These are phyloP conservation scores for Heliconius cydno DNA, from an alignment of 2,888 invertebrate genomes.

Conservation along the genomic window DNA sequence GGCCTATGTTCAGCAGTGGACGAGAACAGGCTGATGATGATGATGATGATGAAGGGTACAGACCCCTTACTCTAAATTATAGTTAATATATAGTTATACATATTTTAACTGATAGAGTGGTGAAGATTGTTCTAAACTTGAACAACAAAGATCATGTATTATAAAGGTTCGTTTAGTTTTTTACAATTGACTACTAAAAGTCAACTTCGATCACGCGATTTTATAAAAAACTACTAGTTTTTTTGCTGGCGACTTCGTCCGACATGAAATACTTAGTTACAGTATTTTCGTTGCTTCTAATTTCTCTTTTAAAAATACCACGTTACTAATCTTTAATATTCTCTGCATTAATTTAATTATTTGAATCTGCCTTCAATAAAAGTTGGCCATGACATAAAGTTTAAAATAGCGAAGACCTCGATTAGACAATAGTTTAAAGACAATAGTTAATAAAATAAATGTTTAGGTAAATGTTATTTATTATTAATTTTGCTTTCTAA, in stretches of 20 bases:
- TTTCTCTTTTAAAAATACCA: not conserved
- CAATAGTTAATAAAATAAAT: slow-evolving; percentile 5
- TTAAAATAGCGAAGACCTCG: not conserved
- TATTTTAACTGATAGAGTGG: not conserved
- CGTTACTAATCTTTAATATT: not conserved
- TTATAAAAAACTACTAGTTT: no score
- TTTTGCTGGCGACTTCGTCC: not conserved
- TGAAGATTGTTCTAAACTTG: not conserved
- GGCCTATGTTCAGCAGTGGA: no score
- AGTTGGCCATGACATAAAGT: not conserved
- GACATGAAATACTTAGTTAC: not conserved
- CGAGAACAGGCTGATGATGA: no score
- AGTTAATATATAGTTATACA: not conserved
- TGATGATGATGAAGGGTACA: not conserved
- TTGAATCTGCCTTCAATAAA: not conserved
- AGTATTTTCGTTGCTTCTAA: not conserved
- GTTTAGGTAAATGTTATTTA: not conserved
- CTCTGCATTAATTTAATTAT: not conserved
- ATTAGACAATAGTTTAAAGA: not conserved
- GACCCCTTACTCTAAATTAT: not conserved
- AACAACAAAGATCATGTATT: not conserved
- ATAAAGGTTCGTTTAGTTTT: not conserved
- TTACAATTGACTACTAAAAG: not conserved
- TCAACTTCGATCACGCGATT: not conserved
- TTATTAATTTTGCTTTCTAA: not conserved